A percentile compares a stretch with the other conserved stretches of the same genome.
Conservation (phyloP, 2,888 invertebrate species). For the Pachydiplax longipennis region DNA sequence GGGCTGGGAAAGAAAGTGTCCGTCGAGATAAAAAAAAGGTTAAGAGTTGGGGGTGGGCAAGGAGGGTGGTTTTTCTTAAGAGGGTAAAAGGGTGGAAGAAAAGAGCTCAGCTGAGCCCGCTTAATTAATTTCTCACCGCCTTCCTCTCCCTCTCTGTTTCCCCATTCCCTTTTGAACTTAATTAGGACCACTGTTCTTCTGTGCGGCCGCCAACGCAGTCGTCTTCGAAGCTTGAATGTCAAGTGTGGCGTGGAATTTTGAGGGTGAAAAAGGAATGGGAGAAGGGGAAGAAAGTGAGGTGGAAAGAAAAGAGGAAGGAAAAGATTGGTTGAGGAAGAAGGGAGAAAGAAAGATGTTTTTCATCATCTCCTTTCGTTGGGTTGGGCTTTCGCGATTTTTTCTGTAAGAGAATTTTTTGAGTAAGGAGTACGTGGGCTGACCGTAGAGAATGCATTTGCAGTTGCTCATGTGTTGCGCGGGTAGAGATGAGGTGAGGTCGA, state of each 20-base stretch:
- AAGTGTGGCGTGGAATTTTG: conserved; percentile 5
- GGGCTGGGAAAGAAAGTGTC: neutral
- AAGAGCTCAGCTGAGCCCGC: conserved; percentile 32
- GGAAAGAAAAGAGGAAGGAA: neutral
- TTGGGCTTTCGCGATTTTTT: neutral
- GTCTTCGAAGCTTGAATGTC: conserved; percentile 42
- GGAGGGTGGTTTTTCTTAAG: conserved; percentile 12
- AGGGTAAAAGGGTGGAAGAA: neutral
- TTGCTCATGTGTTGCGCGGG: neutral
- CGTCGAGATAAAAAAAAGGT: neutral
- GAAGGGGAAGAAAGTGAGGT: neutral
- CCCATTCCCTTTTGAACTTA: neutral
- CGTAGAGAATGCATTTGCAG: neutral
- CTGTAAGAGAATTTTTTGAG: neutral
- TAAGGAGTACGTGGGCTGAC: neutral
- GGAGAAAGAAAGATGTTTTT: neutral
- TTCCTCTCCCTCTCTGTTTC: neutral
- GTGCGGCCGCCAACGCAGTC: conserved; percentile 23
- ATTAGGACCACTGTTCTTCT: conserved; percentile 39
- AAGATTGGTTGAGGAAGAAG: neutral
- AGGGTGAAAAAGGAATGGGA: neutral
- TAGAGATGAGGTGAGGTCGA: neutral
- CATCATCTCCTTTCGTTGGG: neutral
- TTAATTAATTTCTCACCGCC: conserved; percentile 40
- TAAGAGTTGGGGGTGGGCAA: neutral